Base-by-base conservation (phyloP, 1,140 invertebrate species). In the Penaeus vannamei region DNA sequence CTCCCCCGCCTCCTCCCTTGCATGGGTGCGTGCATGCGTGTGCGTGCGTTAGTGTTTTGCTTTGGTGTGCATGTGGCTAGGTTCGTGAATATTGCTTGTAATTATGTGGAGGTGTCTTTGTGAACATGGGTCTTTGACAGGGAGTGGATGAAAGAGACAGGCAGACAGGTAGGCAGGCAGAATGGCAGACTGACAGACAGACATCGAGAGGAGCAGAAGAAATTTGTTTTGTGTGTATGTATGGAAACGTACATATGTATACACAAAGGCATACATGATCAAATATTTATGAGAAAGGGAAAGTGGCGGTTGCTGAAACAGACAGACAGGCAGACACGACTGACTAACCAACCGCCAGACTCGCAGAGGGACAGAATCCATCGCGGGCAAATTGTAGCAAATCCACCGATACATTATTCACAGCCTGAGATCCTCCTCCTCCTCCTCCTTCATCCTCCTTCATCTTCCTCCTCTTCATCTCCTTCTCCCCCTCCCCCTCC, bases 1-100 rank as follows among this genome's bases (percentile, higher is more conserved):
- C 76, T 79, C 76, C 46, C 72, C 46, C 72, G 32, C 72, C 46
- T 42, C 46, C 72, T 77, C 72, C 53, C 29, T 79, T 42, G 76
- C 23, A 23, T 79, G n/a, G 42, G 17, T 36, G n/a, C 32, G n/a
- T 32, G 23, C 5, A 32, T 72, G 66, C 32, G 66, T 72, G 66
- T 72, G 66, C 32, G 66, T 72, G 66, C 53, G 17, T 53, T 53
- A 53, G 53, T 53, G 53, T 17, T 53, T 53, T 53, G 12, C 53
- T 10, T 10, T 53, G 53, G 53, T 72, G 66, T 72, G 66, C 32
- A 32, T 72, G 66, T 72, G 66, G n/a, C 14, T 17, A 32, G n/a
- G 66, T 79, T 36, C 53, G 36, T 79, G 76, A 12, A 53, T 42
- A 53, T 36, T 32, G 32, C 53, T 12, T 53, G 53, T 53, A 53